Conservation (phyloP, 2,888 invertebrate species). For the Lasioglossum morio region DNA sequence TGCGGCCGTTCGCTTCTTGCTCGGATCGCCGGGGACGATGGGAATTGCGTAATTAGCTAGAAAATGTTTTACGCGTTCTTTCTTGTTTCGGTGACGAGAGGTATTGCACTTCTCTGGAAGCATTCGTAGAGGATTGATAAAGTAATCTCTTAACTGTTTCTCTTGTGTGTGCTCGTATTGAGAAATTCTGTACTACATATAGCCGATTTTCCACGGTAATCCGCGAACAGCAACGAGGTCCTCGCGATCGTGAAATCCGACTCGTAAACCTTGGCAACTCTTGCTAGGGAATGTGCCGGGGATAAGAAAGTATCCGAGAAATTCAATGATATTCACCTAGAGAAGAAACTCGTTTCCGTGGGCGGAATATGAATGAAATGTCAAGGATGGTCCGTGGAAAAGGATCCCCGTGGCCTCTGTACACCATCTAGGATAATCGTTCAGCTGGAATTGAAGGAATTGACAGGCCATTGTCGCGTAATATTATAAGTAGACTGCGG, state of each 20-base stretch:
- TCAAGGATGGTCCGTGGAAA: conserved; percentile 56
- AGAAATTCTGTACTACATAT: conserved; percentile 40
- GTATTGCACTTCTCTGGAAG: neutral
- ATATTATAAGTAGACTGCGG: neutral
- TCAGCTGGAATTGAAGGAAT: conserved; percentile 48
- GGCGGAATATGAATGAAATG: conserved; percentile 68
- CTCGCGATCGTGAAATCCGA: conserved; percentile 60
- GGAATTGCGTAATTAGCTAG: neutral
- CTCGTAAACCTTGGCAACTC: conserved; percentile 67
- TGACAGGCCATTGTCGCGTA: conserved; percentile 11
- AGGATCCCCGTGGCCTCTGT: conserved; percentile 45
- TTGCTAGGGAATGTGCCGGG: conserved; percentile 46
- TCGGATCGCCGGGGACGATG: neutral
- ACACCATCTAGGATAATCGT: conserved; percentile 52
- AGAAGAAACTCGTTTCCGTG: conserved; percentile 67
- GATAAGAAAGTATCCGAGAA: conserved; percentile 62
- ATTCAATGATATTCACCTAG: conserved; percentile 66
- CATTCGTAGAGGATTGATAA: neutral
- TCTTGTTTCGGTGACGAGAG: neutral
- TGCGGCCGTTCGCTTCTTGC: conserved; percentile 2
- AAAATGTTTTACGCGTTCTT: neutral
- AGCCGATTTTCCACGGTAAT: conserved; percentile 49
- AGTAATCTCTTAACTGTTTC: conserved; percentile 25
- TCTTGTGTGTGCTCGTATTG: conserved; percentile 19
- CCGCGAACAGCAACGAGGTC: conserved; percentile 49